Evolutionary conservation across 2,113 vertebrate genomes (phyloP), one percentile per base, ranked within the genome.

Genomic region (Saccopteryx bilineata): DNA sequence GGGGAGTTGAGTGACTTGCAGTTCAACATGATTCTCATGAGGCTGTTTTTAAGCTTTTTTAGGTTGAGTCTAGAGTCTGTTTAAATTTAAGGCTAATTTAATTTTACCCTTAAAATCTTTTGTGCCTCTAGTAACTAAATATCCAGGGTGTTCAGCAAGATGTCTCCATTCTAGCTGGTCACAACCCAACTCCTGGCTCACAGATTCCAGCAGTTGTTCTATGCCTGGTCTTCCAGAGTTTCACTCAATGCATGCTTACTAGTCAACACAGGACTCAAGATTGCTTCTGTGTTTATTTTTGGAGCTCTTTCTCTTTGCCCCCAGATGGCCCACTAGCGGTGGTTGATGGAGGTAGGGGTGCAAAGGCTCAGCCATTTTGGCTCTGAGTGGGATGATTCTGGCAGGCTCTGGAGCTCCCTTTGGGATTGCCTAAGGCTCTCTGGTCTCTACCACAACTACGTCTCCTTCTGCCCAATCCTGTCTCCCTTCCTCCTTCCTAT

Each of bases 261-360:
- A 24, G 14, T 56, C 1, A 56, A 23, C 13, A 14, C 80, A 50
- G 12, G 33, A 39, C 31, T 76, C 17, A 58, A 17, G 33, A 17
- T 66, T 58, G 48, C 1, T 4, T 39, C 21, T 56, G 2, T 58
- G 9, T n/a, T 9, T 8, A 23, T 85, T 85, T 91, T 72, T 80
- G 9, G 72, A 58, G 5, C 9, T 56, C 7, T 80, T 79, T 56
- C 9, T 74, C 18, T 60, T 65, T 24, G 24, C 61, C 46, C 26
- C 7, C 1, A 8, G 9, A 12, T 5, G 10, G 24, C 14, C 18
- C 21, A 1, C 0, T 6, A 33, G 19, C 24, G 58, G 0, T 65
- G n/a, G 80, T 17, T 24, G 39, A 60, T 76, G 12, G 18, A 52
- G 33, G 60, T 14, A 21, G n/a, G 21, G 18, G 21, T 28, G 9